phyloP scores from a whole-genome alignment of 2,797 vertebrate species.

The Catharus ustulatus region DNA sequence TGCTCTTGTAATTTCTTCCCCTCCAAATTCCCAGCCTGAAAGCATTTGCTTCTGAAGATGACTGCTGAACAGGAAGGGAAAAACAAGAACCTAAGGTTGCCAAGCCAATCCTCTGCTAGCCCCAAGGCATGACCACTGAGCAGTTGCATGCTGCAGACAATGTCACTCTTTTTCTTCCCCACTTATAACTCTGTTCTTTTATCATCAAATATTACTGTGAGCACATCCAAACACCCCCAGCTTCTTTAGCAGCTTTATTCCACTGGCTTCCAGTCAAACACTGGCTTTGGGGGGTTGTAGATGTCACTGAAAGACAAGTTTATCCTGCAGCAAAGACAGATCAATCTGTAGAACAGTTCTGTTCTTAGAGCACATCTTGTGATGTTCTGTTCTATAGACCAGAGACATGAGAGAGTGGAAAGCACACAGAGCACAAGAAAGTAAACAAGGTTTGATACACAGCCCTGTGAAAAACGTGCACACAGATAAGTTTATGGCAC shows the following conservation, averaged over 20 bases:
- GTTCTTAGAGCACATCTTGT: background rate
- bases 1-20: background rate
- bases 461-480: background rate
- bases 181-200: background rate
- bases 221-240: background rate
- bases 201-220: background rate
- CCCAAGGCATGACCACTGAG: background rate
- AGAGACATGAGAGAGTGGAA: background rate
- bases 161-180: background rate
- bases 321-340: background rate
- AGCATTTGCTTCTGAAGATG: background rate
- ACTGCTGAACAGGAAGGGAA: background rate
- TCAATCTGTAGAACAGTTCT: background rate
- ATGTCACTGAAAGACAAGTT: background rate
- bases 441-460: background rate
- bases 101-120: background rate
- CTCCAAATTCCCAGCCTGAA: background rate
- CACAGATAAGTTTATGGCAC: background rate
- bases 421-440: background rate
- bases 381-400: background rate
- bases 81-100: background rate
- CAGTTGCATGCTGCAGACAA: background rate
- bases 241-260: background rate
- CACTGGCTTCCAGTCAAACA: background rate
- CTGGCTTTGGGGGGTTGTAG: background rate